Evolutionary conservation across 35 echinoderm and acorn worm genomes (phyloP).

Genomic region (Apostichopus japonicus): DNA sequence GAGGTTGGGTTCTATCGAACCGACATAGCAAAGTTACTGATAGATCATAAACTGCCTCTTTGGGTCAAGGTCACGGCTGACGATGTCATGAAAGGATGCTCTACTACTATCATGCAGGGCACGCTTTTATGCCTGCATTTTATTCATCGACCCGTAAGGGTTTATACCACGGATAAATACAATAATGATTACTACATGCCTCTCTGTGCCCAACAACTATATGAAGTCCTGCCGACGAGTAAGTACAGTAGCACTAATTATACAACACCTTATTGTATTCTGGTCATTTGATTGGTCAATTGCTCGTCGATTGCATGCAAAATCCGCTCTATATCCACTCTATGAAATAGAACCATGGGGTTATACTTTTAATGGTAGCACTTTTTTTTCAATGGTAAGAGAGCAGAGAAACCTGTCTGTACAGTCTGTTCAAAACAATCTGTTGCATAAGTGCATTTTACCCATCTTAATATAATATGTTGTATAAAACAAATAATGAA

Average conservation of each 20-base stretch:
- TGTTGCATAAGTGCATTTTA: no score
- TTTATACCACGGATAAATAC: constrained; percentile 7
- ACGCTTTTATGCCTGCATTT: constrained; percentile 5
- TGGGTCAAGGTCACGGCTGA: not conserved
- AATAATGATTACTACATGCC: constrained; percentile 16
- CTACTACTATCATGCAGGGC: not conserved
- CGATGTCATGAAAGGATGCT: not conserved
- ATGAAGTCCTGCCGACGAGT: constrained; percentile 29
- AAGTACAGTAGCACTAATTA: not conserved
- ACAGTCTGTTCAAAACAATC: no score
- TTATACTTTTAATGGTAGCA: no score
- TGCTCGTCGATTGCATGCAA: no score
- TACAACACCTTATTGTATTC: no score
- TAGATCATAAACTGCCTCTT: not conserved
- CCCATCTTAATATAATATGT: no score
- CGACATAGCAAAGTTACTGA: not conserved
- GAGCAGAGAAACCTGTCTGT: no score
- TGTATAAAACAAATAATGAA: no score
- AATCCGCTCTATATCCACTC: no score
- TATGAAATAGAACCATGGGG: no score
- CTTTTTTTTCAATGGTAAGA: no score
- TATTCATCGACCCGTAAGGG: not conserved
- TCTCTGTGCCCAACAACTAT: not conserved
- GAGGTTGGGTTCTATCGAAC: not conserved
- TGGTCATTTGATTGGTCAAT: no score